A percentile compares a stretch with the other conserved stretches of the same genome.
Evolutionary conservation across 2,113 vertebrate genomes (phyloP).

Genomic region (Charadrius vociferus): DNA sequence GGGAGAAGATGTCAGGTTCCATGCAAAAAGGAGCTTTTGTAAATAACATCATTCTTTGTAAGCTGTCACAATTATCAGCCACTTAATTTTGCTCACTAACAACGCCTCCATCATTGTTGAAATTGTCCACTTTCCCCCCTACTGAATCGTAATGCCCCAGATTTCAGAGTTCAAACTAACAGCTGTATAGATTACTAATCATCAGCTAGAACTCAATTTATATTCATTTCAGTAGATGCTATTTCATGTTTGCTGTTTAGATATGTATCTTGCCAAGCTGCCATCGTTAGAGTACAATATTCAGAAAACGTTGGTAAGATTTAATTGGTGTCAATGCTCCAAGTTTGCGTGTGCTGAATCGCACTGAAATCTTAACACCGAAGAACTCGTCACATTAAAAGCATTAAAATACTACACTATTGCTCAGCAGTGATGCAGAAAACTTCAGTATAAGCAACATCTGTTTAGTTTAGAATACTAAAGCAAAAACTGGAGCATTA

Average conservation of each 20-base stretch:
- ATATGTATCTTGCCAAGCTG: slow-evolving; percentile 1
- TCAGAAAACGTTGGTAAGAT: background rate
- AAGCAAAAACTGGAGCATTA: background rate
- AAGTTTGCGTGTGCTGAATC: background rate
- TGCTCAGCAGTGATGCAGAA: background rate
- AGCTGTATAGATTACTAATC: slow-evolving; percentile 21
- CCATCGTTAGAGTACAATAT: slow-evolving; percentile 22
- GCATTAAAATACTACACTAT: background rate
- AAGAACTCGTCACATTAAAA: background rate
- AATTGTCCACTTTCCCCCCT: slow-evolving; percentile 32
- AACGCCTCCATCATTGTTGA: slow-evolving; percentile 54
- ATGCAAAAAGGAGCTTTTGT: slow-evolving; percentile 89
- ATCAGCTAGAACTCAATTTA: slow-evolving; percentile 31
- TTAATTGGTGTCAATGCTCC: background rate
- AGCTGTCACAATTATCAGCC: slow-evolving; percentile 72
- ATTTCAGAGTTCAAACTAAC: slow-evolving; percentile 41
- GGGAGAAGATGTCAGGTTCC: slow-evolving; percentile 92
- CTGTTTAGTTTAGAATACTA: background rate
- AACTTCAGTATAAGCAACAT: background rate
- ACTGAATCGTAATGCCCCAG: slow-evolving; percentile 26
- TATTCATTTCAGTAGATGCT: slow-evolving; percentile 37
- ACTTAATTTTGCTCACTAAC: slow-evolving; percentile 70
- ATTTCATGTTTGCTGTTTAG: slow-evolving; percentile 7
- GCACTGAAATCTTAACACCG: background rate
- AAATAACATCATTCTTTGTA: slow-evolving; percentile 89